phyloP scores from a whole-genome alignment of 1,140 invertebrate species.

The Drosophila pectinifera region DNA sequence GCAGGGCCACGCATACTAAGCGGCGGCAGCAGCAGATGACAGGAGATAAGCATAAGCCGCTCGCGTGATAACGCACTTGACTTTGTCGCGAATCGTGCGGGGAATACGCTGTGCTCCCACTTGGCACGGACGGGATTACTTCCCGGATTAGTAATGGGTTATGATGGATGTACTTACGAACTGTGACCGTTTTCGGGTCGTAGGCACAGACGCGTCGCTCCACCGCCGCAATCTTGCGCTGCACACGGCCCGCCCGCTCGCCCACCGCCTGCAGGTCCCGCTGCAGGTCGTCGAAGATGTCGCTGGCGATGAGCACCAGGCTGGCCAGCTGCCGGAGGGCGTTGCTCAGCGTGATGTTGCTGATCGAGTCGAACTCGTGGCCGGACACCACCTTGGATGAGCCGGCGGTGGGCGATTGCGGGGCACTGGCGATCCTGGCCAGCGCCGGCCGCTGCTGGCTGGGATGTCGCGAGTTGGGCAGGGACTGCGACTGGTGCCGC shows the following conservation, averaged over 20 bases:
- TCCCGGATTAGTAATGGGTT: neutral
- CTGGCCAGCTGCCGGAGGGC: constrained; percentile 91
- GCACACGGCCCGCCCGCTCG: constrained; percentile 88
- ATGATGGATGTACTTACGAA: constrained; percentile 89
- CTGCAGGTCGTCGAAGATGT: constrained; percentile 91
- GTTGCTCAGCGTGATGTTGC: constrained; percentile 91
- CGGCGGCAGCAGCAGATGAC: constrained; percentile 55
- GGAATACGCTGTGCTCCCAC: constrained; percentile 27
- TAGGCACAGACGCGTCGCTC: constrained; percentile 87
- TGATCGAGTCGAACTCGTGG: constrained; percentile 90
- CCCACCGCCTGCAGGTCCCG: constrained; percentile 89
- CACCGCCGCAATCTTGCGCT: constrained; percentile 87
- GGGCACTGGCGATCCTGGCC: constrained; percentile 53
- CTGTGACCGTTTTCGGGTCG: constrained; percentile 92
- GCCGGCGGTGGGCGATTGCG: constrained; percentile 68
- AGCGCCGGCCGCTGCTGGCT: constrained; percentile 62
- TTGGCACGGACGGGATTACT: constrained; percentile 10
- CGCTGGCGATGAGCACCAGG: constrained; percentile 90
- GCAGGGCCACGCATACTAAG: constrained; percentile 54
- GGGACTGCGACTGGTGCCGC: constrained; percentile 56
- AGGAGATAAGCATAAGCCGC: constrained; percentile 61
- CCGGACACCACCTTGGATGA: constrained; percentile 85
- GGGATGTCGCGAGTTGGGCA: constrained; percentile 70
- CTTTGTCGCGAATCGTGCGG: constrained; percentile 41
- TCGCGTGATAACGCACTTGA: constrained; percentile 72